Conservation (phyloP, 2,113 vertebrate genomes). For the Oncorhynchus kisutch region DNA sequence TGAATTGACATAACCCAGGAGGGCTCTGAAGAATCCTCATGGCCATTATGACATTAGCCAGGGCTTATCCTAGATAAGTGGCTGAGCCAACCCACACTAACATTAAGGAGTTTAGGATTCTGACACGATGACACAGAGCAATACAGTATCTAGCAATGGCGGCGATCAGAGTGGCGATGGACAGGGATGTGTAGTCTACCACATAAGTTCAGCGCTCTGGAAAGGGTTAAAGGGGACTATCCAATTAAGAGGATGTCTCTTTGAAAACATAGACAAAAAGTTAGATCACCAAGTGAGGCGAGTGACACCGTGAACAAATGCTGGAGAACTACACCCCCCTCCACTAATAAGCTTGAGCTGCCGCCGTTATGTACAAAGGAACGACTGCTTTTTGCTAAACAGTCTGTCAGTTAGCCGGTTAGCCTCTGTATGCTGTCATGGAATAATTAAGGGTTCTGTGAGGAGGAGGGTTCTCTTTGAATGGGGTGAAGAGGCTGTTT, state of each 20-base stretch:
- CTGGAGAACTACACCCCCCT: constrained; percentile 39
- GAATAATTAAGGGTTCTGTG: constrained; percentile 66
- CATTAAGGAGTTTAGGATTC: constrained; percentile 76
- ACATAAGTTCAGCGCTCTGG: constrained; percentile 66
- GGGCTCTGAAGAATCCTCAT: constrained; percentile 73
- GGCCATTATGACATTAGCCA: constrained; percentile 74
- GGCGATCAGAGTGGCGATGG: constrained; percentile 67
- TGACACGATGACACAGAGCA: constrained; percentile 66
- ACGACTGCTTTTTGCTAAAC: constrained; percentile 51
- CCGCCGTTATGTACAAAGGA: constrained; percentile 58
- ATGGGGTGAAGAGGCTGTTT: constrained; percentile 72
- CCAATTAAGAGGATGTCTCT: constrained; percentile 64
- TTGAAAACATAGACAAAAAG: constrained; percentile 52
- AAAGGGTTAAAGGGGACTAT: constrained; percentile 65
- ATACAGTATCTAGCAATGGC: constrained; percentile 31
- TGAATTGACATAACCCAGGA: constrained; percentile 67
- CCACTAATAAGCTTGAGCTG: constrained; percentile 60
- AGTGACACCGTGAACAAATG: constrained; percentile 47
- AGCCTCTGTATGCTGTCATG: constrained; percentile 33
- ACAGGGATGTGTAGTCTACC: constrained; percentile 71
- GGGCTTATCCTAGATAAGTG: constrained; percentile 75
- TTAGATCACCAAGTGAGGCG: constrained; percentile 36
- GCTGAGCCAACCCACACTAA: constrained; percentile 76
- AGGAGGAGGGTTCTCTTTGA: constrained; percentile 68
- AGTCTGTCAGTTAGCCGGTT: constrained; percentile 44